Evolutionary conservation across 2,797 vertebrate genomes (phyloP).

Genomic region (Rhinichthys osculus): DNA sequence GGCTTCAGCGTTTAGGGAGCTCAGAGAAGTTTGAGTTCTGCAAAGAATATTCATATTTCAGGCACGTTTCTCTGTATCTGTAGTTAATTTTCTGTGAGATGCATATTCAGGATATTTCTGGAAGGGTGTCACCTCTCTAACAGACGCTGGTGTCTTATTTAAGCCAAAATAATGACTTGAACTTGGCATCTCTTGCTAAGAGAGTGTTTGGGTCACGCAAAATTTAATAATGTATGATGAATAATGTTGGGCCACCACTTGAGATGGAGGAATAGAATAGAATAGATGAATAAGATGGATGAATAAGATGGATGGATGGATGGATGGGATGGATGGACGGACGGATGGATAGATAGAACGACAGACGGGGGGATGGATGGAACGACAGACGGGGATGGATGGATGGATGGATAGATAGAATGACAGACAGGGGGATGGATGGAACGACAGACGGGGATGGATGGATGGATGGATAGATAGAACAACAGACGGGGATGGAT

Average conservation of each 20-base stretch:
- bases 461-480: no score
- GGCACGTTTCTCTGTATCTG: background rate
- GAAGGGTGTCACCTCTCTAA: background rate
- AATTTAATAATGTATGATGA: background rate
- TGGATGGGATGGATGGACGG: no score
- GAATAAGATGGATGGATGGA: no score
- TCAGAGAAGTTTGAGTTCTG: slow-evolving; percentile 1
- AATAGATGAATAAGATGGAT: background rate
- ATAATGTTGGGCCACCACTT: background rate
- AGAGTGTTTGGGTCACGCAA: background rate
- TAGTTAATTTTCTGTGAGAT: slow-evolving; percentile 1
- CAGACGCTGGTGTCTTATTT: background rate
- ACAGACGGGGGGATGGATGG: no score
- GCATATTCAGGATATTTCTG: background rate
- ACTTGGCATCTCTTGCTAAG: background rate
- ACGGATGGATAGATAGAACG: no score
- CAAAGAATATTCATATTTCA: slow-evolving; percentile 11
- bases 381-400: no score
- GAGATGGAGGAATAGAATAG: background rate
- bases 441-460: no score
- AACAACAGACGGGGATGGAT: no score
- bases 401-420: no score
- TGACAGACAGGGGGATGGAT: no score
- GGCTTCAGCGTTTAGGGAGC: slow-evolving; percentile 53
- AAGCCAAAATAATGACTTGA: background rate